Evolutionary conservation across 2,888 invertebrate genomes (phyloP).

Genomic region (Lasioglossum calceatum): DNA sequence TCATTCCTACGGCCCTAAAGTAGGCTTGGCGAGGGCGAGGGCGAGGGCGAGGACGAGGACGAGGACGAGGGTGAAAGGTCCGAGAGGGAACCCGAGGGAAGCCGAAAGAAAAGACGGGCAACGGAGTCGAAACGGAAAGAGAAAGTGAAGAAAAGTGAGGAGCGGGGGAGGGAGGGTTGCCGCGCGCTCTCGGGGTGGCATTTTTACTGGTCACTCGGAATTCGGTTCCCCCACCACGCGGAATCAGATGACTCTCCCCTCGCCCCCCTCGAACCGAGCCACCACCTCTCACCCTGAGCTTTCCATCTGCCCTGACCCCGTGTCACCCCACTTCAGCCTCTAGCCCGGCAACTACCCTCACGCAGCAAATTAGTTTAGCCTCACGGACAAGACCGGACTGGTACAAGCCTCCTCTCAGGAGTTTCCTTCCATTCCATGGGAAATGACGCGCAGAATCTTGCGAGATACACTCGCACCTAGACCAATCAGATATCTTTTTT

Average conservation of each 20-base stretch:
- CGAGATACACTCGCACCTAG: constrained; percentile 54
- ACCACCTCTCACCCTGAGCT: constrained; percentile 31
- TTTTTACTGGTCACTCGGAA: constrained; percentile 77
- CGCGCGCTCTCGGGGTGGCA: constrained; percentile 61
- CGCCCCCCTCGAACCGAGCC: constrained; percentile 18
- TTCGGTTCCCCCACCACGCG: constrained; percentile 66
- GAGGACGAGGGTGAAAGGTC: constrained; percentile 35
- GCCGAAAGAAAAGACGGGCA: constrained; percentile 42
- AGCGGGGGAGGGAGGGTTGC: constrained; percentile 21
- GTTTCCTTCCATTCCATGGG: constrained; percentile 61
- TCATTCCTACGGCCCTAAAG: constrained; percentile 55
- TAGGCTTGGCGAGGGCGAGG: constrained; percentile 45
- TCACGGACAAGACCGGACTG: constrained; percentile 69
- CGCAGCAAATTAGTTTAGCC: constrained; percentile 77
- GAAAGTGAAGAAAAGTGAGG: constrained; percentile 43
- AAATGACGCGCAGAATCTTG: constrained; percentile 68
- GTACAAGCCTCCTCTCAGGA: constrained; percentile 63
- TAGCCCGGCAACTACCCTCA: constrained; percentile 65
- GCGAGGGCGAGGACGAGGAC: constrained; percentile 12
- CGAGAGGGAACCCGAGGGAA: constrained; percentile 37
- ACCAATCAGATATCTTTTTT: constrained; percentile 34
- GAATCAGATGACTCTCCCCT: constrained; percentile 59
- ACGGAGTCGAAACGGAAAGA: constrained; percentile 46
- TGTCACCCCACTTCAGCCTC: constrained; percentile 69
- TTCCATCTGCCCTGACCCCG: constrained; percentile 53